Evolutionary conservation across 2,113 vertebrate species (phyloP).

Genomic region (Dicentrarchus labrax): DNA sequence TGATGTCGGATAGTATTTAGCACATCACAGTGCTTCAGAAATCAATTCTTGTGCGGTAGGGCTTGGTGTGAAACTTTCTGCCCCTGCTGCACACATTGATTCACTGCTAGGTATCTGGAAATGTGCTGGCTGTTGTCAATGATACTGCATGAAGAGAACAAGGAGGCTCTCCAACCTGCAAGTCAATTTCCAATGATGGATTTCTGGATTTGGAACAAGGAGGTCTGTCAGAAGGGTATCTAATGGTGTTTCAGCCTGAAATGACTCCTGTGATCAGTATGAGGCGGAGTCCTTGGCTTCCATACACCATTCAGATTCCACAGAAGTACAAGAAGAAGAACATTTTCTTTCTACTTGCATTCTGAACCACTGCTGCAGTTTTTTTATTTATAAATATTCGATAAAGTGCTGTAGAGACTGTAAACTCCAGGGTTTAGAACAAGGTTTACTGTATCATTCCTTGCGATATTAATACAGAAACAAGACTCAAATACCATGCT

Average conservation of each 20-base stretch:
- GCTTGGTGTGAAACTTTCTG: constrained; percentile 16
- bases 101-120: constrained; percentile 30
- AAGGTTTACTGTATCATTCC: neutral
- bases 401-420: too few species aligned
- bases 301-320: neutral
- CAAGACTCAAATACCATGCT: too few species aligned
- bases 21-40: constrained; percentile 39
- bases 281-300: neutral
- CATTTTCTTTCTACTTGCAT: neutral
- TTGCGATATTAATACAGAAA: neutral
- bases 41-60: constrained; percentile 44
- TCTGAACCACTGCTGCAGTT: too few species aligned
- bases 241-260: neutral
- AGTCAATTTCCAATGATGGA: constrained; percentile 10
- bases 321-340: neutral
- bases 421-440: too few species aligned
- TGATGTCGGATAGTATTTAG: constrained; percentile 43
- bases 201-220: constrained; percentile 30
- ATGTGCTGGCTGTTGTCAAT: constrained; percentile 9
- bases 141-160: constrained; percentile 25
- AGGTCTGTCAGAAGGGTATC: neutral
- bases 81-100: constrained; percentile 55
- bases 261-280: neutral
- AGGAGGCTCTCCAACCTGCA: constrained; percentile 11
- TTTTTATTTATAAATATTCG: too few species aligned